Evolutionary conservation across 2,113 vertebrate species (phyloP).

Genomic region (Sinocyclocheilus maitianheensis): DNA sequence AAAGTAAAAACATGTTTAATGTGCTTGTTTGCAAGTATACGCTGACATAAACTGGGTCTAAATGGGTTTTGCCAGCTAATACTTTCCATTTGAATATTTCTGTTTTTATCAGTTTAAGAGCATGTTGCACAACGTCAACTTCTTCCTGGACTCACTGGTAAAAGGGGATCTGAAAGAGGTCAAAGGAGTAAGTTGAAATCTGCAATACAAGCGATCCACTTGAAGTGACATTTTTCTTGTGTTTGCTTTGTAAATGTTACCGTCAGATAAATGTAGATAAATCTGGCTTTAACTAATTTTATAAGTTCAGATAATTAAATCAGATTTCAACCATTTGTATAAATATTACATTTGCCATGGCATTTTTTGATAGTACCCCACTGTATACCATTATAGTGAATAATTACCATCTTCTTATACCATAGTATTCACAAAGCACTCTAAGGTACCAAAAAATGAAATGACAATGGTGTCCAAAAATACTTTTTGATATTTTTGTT

Average conservation of each 20-base stretch:
- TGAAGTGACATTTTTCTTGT: neutral
- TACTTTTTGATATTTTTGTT: neutral
- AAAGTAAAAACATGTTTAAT: neutral
- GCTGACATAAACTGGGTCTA: neutral
- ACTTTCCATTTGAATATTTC: conserved; percentile 12
- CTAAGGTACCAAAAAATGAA: neutral
- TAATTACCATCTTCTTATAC: neutral
- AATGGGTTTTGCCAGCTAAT: neutral
- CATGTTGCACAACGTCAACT: conserved; percentile 75
- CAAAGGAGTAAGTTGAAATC: conserved; percentile 71
- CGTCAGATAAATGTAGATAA: too few species aligned
- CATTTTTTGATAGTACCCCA: neutral
- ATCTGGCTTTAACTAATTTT: neutral
- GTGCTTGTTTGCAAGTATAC: neutral
- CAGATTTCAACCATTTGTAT: neutral
- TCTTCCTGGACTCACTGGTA: conserved; percentile 73
- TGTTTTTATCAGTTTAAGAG: conserved; percentile 70
- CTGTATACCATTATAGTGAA: neutral
- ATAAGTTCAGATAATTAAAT: neutral
- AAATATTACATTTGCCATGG: neutral
- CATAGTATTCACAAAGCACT: neutral
- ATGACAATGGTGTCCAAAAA: neutral
- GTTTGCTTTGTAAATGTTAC: neutral
- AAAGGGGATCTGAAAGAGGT: conserved; percentile 77
- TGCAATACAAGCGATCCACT: neutral